A percentile compares a stretch with the other conserved stretches of the same genome.
phyloP scores from a whole-genome alignment of 2,888 invertebrate genomes.

The Ophion ellenae region DNA sequence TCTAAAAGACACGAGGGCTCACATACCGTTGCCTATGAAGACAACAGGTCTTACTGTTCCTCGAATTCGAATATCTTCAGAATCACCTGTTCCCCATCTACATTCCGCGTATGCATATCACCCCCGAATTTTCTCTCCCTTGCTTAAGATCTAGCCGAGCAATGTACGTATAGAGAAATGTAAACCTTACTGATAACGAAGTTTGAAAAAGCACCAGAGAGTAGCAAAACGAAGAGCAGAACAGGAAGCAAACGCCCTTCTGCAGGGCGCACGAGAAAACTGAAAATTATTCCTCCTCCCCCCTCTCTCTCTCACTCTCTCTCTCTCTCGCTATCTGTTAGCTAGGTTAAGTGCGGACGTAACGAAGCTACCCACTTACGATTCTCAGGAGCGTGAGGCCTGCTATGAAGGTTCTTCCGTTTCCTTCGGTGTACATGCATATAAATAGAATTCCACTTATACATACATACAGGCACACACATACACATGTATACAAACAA shows the following conservation, averaged over 20 bases:
- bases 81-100: too few species aligned
- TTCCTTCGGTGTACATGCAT: conserved; percentile 13
- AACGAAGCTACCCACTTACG: conserved; percentile 68
- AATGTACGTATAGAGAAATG: too few species aligned
- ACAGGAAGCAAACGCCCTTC: conserved; percentile 6
- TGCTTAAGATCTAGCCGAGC: too few species aligned
- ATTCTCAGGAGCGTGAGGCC: conserved; percentile 61
- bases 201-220: too few species aligned
- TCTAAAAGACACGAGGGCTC: too few species aligned
- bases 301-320: conserved; percentile 17
- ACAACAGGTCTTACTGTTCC: too few species aligned
- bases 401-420: conserved; percentile 61
- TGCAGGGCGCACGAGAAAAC: conserved; percentile 39
- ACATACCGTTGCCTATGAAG: too few species aligned
- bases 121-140: too few species aligned
- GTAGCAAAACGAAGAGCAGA: background rate
- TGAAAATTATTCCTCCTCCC: conserved; percentile 67
- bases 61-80: too few species aligned
- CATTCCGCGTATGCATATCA: too few species aligned
- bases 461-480: background rate
- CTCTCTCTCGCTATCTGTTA: conserved; percentile 23
- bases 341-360: conserved; percentile 67
- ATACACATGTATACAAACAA: too few species aligned
- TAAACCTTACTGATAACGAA: too few species aligned
- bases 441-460: background rate